phyloP scores from a whole-genome alignment of 2,888 invertebrate genomes.

The Aradus depressus region DNA sequence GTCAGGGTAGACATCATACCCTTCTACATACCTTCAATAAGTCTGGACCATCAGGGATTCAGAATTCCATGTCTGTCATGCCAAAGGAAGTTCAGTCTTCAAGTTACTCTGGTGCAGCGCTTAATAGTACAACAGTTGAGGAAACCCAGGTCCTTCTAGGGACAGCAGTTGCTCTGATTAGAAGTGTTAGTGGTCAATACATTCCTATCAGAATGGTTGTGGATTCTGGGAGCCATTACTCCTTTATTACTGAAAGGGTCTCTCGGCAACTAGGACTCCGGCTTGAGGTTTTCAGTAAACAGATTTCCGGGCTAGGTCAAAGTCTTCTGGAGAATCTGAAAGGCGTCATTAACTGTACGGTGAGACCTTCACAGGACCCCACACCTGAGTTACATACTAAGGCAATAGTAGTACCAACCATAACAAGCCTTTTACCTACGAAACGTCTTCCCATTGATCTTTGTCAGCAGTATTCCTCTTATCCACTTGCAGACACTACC shows the following conservation, averaged over 20 bases:
- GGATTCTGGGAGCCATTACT: slow-evolving; percentile 9
- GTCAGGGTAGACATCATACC: not conserved
- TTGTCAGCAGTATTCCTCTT: not conserved
- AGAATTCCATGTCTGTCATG: not conserved
- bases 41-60: not conserved
- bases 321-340: not conserved
- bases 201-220: slow-evolving; percentile 8
- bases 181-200: slow-evolving; percentile 12
- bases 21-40: not conserved
- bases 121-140: too few species aligned
- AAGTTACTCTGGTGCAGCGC: too few species aligned
- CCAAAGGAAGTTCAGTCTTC: too few species aligned
- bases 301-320: slow-evolving; percentile 14
- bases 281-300: not conserved
- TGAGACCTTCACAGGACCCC: not conserved
- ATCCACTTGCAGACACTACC: slow-evolving; percentile 12
- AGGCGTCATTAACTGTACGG: slow-evolving; percentile 1
- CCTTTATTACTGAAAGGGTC: slow-evolving; percentile 8
- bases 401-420: slow-evolving; percentile 16
- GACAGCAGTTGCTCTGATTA: slow-evolving; percentile 8
- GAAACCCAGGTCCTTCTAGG: slow-evolving; percentile 14
- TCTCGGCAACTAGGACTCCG: slow-evolving; percentile 8
- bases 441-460: slow-evolving; percentile 1
- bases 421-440: slow-evolving; percentile 11
- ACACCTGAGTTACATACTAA: slow-evolving; percentile 3